Evolutionary conservation across 2,888 invertebrate genomes (phyloP).

Genomic region (Ochropleura plecta): DNA sequence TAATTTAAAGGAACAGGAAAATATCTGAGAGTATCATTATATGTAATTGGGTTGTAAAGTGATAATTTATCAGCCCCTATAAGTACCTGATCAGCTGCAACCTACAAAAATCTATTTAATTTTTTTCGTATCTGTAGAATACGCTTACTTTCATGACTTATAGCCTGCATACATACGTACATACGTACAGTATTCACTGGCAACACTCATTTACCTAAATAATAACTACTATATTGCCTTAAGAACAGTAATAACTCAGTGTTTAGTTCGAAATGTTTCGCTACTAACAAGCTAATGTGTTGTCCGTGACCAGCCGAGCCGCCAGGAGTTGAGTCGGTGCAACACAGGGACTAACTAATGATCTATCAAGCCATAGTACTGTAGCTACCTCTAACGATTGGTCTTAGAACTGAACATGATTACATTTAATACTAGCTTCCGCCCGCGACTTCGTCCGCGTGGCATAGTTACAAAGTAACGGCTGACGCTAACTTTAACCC

Average conservation of each 20-base stretch:
- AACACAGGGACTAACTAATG: not conserved
- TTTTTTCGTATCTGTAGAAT: not conserved
- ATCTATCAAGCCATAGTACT: not conserved
- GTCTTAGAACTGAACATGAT: not conserved
- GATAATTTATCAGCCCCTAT: not conserved
- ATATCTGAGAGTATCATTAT: not conserved
- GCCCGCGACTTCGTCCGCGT: too few relatives aligned
- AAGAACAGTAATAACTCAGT: conserved; percentile 8
- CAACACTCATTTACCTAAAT: not conserved
- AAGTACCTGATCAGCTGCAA: not conserved
- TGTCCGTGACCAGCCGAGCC: not conserved
- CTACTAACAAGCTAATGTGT: not conserved
- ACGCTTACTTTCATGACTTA: not conserved
- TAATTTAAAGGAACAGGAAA: conserved; percentile 8
- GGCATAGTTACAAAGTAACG: too few relatives aligned
- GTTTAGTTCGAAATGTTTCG: conserved; percentile 12
- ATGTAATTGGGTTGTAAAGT: not conserved
- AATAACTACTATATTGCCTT: not conserved
- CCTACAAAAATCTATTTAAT: not conserved
- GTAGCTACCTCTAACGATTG: not conserved
- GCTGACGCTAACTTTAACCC: too few relatives aligned
- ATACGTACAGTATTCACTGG: not conserved
- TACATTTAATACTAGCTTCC: too few relatives aligned
- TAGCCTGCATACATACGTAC: too few relatives aligned
- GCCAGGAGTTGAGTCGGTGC: not conserved